phyloP scores from a whole-genome alignment of 2,888 invertebrate species.

The Lissonota sp. region DNA sequence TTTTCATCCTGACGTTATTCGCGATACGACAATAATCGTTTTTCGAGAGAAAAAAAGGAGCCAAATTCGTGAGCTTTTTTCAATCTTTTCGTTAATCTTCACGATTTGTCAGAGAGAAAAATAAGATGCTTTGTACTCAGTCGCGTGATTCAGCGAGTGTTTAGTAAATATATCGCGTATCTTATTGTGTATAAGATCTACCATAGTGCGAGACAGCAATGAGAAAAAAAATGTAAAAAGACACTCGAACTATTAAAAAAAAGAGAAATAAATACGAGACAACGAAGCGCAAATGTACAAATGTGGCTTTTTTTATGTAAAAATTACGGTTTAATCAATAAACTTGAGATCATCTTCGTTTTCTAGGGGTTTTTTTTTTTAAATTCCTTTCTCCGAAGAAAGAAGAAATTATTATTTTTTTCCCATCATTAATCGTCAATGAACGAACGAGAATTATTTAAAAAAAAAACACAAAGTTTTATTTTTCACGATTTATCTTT shows the following conservation, averaged over 20 bases:
- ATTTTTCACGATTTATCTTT: no score
- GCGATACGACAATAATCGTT: no score
- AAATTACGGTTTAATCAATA: constrained; percentile 75
- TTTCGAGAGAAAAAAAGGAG: constrained; percentile 60
- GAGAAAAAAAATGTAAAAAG: constrained; percentile 44
- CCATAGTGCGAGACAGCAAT: constrained; percentile 65
- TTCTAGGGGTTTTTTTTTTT: constrained; percentile 65
- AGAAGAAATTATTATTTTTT: not conserved
- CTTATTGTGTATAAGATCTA: constrained; percentile 65
- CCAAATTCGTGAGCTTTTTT: no score
- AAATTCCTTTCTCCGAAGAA: constrained; percentile 31
- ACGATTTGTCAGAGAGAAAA: constrained; percentile 42
- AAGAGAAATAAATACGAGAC: constrained; percentile 79
- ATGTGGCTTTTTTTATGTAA: constrained; percentile 69
- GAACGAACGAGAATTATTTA: no score
- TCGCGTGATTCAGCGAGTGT: constrained; percentile 73
- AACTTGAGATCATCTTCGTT: constrained; percentile 82
- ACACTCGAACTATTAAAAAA: constrained; percentile 64
- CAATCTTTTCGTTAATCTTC: not conserved
- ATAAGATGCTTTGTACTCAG: constrained; percentile 80
- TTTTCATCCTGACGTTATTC: constrained; percentile 31
- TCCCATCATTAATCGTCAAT: not conserved
- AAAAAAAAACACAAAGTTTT: no score
- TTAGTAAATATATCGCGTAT: constrained; percentile 69
- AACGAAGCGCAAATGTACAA: constrained; percentile 81